A percentile compares a stretch with the other conserved stretches of the same genome.
Evolutionary conservation across 2,113 vertebrate genomes (phyloP).

Genomic region (Bucco capensis): DNA sequence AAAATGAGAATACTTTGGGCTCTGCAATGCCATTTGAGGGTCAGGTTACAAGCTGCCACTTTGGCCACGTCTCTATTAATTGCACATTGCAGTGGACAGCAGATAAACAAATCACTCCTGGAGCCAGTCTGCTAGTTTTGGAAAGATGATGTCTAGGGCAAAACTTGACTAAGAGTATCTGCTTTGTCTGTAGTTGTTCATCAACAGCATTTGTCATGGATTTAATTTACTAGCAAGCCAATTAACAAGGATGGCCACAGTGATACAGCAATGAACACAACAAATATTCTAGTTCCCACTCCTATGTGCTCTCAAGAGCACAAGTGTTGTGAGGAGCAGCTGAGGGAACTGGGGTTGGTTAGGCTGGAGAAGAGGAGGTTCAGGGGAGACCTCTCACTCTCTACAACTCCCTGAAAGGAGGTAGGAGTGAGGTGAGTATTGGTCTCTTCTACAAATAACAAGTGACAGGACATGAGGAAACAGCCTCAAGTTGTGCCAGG

Average conservation of each 20-base stretch:
- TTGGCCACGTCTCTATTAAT: neutral
- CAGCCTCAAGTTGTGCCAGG: no score
- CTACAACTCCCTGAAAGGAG: no score
- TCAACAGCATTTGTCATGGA: neutral
- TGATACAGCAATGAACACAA: neutral
- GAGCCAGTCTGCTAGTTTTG: neutral
- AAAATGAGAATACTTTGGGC: neutral
- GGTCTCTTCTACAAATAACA: no score
- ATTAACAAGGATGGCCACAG: neutral
- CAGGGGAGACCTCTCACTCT: no score
- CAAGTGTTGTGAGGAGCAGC: no score
- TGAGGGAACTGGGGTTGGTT: no score
- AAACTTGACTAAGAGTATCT: neutral
- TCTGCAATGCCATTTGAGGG: neutral
- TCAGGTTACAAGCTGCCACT: slow-evolving; percentile 7
- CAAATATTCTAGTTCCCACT: neutral
- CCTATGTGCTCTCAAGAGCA: neutral
- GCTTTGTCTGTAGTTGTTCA: neutral
- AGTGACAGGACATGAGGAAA: no score
- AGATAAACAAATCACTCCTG: neutral
- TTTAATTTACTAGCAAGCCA: neutral
- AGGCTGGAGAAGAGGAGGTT: no score
- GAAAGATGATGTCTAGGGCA: neutral
- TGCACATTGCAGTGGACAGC: neutral
- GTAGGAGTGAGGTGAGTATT: no score